phyloP scores from a whole-genome alignment of 2,888 invertebrate genomes.

The Drosophila eohydei region DNA sequence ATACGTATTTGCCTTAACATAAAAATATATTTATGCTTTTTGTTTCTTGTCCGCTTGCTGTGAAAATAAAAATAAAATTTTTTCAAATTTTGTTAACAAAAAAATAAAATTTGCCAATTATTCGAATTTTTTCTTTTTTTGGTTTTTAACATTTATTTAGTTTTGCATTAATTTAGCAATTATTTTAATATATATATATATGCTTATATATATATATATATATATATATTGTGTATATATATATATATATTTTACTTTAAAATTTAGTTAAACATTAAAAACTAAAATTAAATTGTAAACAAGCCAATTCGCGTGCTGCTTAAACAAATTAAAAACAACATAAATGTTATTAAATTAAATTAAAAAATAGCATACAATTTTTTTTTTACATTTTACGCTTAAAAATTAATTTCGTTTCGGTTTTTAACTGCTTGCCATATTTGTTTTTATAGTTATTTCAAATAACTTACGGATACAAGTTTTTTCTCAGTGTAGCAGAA shows the following conservation, averaged over 20 bases:
- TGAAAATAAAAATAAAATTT: constrained; percentile 33
- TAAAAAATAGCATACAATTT: constrained; percentile 20
- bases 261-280: constrained; percentile 58
- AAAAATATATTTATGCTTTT: constrained; percentile 14
- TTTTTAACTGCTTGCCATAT: constrained; percentile 24
- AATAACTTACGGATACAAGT: constrained; percentile 71
- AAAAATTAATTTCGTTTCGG: constrained; percentile 33
- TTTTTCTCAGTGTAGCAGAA: constrained; percentile 31
- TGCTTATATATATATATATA: constrained; percentile 54
- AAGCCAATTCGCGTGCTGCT: constrained; percentile 59
- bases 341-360: constrained; percentile 39
- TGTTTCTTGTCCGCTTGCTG: constrained; percentile 25
- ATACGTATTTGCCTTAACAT: constrained; percentile 41
- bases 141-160: constrained; percentile 79
- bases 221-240: constrained; percentile 36
- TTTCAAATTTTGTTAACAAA: not conserved
- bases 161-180: constrained; percentile 78
- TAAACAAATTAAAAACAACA: constrained; percentile 53
- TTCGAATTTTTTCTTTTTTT: constrained; percentile 58
- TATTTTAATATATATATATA: constrained; percentile 63
- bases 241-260: constrained; percentile 56
- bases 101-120: constrained; percentile 74
- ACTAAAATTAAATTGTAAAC: constrained; percentile 51
- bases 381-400: constrained; percentile 52
- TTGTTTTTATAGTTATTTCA: constrained; percentile 79